Percentiles rank a stretch among this genome's conserved stretches.
Conservation (phyloP, 2,888 invertebrate genomes). For the Syrista parreyssii region DNA sequence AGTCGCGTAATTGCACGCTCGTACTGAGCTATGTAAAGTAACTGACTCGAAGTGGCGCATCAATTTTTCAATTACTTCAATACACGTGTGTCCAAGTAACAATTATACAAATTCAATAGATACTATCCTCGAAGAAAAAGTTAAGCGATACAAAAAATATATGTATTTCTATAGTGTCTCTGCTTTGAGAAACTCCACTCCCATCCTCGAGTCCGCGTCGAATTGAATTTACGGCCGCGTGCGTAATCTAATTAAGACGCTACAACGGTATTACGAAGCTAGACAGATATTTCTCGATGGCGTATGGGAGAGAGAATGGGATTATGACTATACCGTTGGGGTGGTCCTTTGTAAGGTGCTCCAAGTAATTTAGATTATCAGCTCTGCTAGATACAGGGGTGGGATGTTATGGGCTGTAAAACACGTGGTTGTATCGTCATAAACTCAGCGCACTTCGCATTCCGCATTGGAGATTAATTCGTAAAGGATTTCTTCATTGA, state of each 20-base stretch:
- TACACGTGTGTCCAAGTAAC: not conserved
- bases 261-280: slow-evolving; percentile 22
- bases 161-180: not conserved
- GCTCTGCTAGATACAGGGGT: slow-evolving; percentile 25
- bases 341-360: slow-evolving; percentile 28
- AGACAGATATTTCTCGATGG: slow-evolving; percentile 6
- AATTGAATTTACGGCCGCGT: slow-evolving; percentile 30
- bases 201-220: slow-evolving; percentile 14
- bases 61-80: not conserved
- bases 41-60: not conserved
- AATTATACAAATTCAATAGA: not conserved
- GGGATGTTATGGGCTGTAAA: slow-evolving; percentile 28
- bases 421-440: slow-evolving; percentile 22
- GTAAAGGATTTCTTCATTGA: not conserved
- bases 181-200: not conserved
- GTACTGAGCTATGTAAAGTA: not conserved
- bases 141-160: not conserved
- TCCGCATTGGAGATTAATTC: not conserved
- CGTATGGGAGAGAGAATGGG: slow-evolving; percentile 6
- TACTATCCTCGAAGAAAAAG: not conserved
- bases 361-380: slow-evolving; percentile 41
- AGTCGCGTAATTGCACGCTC: not conserved
- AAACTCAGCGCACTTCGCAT: not conserved
- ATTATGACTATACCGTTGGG: slow-evolving; percentile 2
- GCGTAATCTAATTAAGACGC: slow-evolving; percentile 32